Evolutionary conservation across 2,888 invertebrate species (phyloP).

Genomic region (Alitta virens): DNA sequence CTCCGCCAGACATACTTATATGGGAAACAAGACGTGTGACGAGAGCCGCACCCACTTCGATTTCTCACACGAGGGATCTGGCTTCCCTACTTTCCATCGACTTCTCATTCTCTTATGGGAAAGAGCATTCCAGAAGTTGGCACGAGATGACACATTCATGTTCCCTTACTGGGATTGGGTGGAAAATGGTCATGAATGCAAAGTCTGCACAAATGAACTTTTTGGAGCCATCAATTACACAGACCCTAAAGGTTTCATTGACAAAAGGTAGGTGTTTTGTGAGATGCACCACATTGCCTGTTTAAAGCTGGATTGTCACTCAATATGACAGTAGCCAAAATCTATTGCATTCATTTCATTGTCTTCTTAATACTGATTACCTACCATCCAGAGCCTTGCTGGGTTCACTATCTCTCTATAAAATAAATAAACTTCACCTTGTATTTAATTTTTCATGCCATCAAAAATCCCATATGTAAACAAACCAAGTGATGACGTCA

Average conservation of each 20-base stretch:
- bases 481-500: too few species aligned
- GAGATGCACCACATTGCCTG: too few species aligned
- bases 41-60: constrained; percentile 4
- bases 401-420: too few species aligned
- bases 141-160: constrained; percentile 10
- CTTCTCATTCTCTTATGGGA: constrained; percentile 18
- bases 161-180: constrained; percentile 18
- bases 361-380: too few species aligned
- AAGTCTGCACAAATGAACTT: constrained; percentile 20
- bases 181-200: constrained; percentile 7
- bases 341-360: too few species aligned
- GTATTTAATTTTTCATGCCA: too few species aligned
- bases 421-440: too few species aligned
- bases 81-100: constrained; percentile 23
- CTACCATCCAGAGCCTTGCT: too few species aligned
- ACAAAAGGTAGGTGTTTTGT: not conserved
- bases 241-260: not conserved
- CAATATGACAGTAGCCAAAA: too few species aligned
- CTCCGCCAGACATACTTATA: constrained; percentile 11
- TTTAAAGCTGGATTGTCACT: too few species aligned
- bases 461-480: too few species aligned
- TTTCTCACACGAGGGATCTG: constrained; percentile 19
- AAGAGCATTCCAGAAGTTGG: constrained; percentile 13
- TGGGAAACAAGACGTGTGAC: not conserved
- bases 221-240: constrained; percentile 10